Evolutionary conservation across 1,140 invertebrate genomes (phyloP).

Genomic region (Littorina saxatilis): DNA sequence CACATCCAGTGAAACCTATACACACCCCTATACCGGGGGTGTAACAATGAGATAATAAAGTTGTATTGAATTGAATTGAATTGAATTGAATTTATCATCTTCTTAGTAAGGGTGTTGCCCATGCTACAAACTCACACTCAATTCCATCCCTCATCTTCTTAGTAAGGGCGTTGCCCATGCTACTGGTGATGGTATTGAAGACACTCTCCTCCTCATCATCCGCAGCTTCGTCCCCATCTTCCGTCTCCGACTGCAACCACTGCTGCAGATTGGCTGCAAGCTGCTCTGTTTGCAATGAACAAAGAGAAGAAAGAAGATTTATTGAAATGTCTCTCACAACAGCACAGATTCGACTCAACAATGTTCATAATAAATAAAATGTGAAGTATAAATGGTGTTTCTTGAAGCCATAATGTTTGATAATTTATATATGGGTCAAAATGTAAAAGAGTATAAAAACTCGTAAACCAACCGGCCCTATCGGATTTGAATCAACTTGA

Average conservation of each 20-base stretch:
- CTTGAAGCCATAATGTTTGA: not conserved
- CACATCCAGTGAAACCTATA: too few species aligned
- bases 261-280: slow-evolving; percentile 31
- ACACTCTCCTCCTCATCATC: slow-evolving; percentile 47
- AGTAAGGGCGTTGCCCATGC: slow-evolving; percentile 36
- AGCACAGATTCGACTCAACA: too few species aligned
- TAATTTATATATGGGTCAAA: not conserved
- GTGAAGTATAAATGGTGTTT: too few species aligned
- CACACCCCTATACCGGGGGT: too few species aligned
- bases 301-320: not conserved
- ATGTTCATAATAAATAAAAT: too few species aligned
- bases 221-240: slow-evolving; percentile 37
- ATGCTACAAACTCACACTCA: slow-evolving; percentile 34
- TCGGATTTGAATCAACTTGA: too few species aligned
- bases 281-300: slow-evolving; percentile 39
- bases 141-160: slow-evolving; percentile 34
- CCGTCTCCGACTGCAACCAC: slow-evolving; percentile 33
- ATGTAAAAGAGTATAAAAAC: not conserved
- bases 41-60: too few species aligned
- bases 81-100: too few species aligned
- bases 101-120: too few species aligned
- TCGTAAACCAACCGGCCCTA: too few species aligned
- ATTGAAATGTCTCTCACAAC: not conserved
- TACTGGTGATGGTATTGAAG: slow-evolving; percentile 50
- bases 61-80: too few species aligned